Base-by-base conservation (phyloP, 2,113 vertebrate species). In the Bos indicus region DNA sequence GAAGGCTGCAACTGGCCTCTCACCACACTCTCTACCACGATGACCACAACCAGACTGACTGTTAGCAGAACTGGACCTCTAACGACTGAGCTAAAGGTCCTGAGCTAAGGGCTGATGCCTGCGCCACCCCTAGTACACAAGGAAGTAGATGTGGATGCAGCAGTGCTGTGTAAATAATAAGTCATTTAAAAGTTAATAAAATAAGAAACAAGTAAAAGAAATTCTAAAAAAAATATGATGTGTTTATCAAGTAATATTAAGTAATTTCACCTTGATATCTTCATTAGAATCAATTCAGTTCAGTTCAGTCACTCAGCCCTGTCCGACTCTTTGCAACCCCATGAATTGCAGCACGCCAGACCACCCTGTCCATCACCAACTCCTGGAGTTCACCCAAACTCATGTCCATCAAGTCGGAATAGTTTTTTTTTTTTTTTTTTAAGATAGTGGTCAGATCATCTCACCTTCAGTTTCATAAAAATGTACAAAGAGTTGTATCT, bases 11-110 rank as follows among this genome's bases (percentile, higher is more conserved):
- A 52, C 9, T 19, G 19, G 5, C 46, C 16, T 81, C 78, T 81
- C 30, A 51, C 10, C 48, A 48, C 9, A 33, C 48, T 33, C 9
- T 12, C 48, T 81, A 30, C 28, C 48, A 17, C 1, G 5, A 51
- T 16, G 9, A 12, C 48, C 48, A 52, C 78, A 51, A 19, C 28
- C 28, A 51, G 28, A 48, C 28, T 33, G 46, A 81, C 17, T 52
- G 28, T 21, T 12, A 16, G 78, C 4, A 6, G 46, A 52, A 17
- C 5, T 52, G 48, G 16, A 33, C 16, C 78, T 52, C 28, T 51
- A 52, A 81, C 0, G 1, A 8, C 28, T 6, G 16, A 1, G 1
- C 28, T 80, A 51, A 51, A 2, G 4, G 77, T 48, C 46, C 46
- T 30, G 43, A 46, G 28, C 77, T 80, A 48, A 17, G 46, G 46